Evolutionary conservation across 2,797 vertebrate species (phyloP).

Genomic region (Coranthus polyacanthus): DNA sequence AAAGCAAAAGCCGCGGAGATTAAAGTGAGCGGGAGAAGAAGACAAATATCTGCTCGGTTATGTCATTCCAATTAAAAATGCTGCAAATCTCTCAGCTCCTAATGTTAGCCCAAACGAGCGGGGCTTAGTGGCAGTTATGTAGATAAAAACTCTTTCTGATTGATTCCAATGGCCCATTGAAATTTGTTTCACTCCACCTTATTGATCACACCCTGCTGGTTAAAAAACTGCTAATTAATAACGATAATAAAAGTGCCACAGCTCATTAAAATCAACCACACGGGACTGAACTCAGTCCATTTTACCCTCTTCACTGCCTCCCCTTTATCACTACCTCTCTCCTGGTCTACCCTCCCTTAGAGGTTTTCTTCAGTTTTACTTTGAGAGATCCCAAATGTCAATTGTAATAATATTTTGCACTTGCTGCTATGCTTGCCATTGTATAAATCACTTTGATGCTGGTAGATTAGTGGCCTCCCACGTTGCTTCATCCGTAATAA

Average conservation of each 20-base stretch:
- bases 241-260: slow-evolving; percentile 97
- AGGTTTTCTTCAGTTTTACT: slow-evolving; percentile 5
- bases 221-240: slow-evolving; percentile 97
- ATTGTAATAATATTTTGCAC: slow-evolving; percentile 35
- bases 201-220: slow-evolving; percentile 94
- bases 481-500: slow-evolving; percentile 21
- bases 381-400: slow-evolving; percentile 23
- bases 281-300: slow-evolving; percentile 58
- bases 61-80: slow-evolving; percentile 93
- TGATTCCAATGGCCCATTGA: slow-evolving; percentile 95
- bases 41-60: slow-evolving; percentile 89
- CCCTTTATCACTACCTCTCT: slow-evolving; percentile 10
- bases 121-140: slow-evolving; percentile 94
- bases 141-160: slow-evolving; percentile 96
- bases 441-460: slow-evolving; percentile 50
- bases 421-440: slow-evolving; percentile 29
- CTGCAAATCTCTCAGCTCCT: slow-evolving; percentile 90
- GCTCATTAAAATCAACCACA: slow-evolving; percentile 92
- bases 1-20: slow-evolving; percentile 74
- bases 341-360: neutral
- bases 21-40: slow-evolving; percentile 88
- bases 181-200: slow-evolving; percentile 96
- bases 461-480: slow-evolving; percentile 50
- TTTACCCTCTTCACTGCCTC: slow-evolving; percentile 25
- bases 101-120: slow-evolving; percentile 93